phyloP scores from a whole-genome alignment of 2,113 vertebrate genomes.

The Formicarius rufipectus region DNA sequence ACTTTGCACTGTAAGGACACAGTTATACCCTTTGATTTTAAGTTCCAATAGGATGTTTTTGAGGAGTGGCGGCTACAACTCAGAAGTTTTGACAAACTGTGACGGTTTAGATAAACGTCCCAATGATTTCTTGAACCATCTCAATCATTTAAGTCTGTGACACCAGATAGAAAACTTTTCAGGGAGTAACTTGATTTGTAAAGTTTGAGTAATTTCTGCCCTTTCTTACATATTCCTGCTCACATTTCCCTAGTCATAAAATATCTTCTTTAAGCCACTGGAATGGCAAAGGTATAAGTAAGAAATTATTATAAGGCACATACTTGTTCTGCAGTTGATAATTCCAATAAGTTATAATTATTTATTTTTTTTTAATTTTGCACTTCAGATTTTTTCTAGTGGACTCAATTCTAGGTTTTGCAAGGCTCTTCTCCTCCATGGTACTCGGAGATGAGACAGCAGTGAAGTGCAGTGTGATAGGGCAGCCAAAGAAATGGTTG shows the following conservation, averaged over 20 bases:
- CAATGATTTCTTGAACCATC: background rate
- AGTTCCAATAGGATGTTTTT: background rate
- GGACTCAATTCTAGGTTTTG: background rate
- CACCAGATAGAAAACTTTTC: background rate
- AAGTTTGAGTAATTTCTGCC: background rate
- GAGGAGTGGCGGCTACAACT: background rate
- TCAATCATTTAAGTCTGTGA: background rate
- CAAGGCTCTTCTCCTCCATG: background rate
- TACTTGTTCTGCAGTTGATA: background rate
- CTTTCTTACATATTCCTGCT: background rate
- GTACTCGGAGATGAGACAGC: background rate
- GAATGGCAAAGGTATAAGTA: background rate
- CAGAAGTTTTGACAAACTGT: background rate
- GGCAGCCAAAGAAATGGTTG: background rate
- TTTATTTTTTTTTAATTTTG: background rate
- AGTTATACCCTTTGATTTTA: background rate
- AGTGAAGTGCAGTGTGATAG: background rate
- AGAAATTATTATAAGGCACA: background rate
- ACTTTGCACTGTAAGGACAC: background rate
- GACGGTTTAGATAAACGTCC: background rate
- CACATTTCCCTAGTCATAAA: background rate
- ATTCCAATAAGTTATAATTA: background rate
- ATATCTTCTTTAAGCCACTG: background rate
- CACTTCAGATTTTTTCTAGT: background rate
- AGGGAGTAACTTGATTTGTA: background rate